A percentile compares a stretch with the other conserved stretches of the same genome.
Conservation (phyloP, 2,113 vertebrate species). For the Conger conger region DNA sequence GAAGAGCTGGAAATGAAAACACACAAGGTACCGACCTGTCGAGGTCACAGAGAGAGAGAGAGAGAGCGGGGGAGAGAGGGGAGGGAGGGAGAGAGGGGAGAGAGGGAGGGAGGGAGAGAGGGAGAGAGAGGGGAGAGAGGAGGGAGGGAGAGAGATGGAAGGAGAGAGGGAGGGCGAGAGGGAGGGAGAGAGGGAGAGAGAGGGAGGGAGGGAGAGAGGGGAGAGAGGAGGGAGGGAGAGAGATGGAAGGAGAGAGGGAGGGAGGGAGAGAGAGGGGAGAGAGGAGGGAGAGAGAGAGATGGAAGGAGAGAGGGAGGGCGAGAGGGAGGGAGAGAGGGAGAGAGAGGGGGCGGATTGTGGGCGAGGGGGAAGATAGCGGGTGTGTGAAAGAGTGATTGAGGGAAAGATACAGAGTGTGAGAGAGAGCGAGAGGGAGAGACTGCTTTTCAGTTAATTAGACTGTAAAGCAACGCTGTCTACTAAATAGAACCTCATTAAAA, state of each 20-base stretch:
- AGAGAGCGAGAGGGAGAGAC: not conserved
- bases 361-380: not conserved
- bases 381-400: conserved; percentile 31
- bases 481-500: not conserved
- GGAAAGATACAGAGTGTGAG: conserved; percentile 3
- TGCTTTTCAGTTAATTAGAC: conserved; percentile 1
- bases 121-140: conserved; percentile 5
- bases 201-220: too few species aligned
- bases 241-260: too few species aligned
- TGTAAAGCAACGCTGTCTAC: conserved; percentile 8
- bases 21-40: not conserved
- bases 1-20: not conserved
- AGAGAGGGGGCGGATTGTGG: not conserved
- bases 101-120: too few species aligned
- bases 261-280: too few species aligned
- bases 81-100: not conserved
- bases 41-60: not conserved
- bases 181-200: not conserved
- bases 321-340: not conserved
- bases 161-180: not conserved
- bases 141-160: conserved; percentile 1
- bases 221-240: too few species aligned
- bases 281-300: too few species aligned
- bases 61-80: too few species aligned
- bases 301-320: too few species aligned